Evolutionary conservation across 2,113 vertebrate species (phyloP).

Genomic region (Mormoops blainvillei): DNA sequence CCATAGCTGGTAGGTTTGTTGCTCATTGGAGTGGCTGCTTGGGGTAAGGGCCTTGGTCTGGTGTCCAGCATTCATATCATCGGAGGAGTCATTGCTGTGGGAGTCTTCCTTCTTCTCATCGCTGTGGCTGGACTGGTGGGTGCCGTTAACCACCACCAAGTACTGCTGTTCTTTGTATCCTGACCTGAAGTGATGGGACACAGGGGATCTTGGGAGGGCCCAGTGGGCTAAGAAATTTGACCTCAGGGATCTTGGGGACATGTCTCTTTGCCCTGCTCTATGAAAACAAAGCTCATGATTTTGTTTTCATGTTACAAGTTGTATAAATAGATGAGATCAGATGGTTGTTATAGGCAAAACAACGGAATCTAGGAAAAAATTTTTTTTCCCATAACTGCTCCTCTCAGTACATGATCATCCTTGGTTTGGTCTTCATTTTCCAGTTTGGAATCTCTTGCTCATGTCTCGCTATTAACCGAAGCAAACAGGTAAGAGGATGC

Average conservation of each 20-base stretch:
- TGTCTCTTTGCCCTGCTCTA: background rate
- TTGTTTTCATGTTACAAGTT: background rate
- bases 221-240: background rate
- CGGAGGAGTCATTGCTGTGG: slow-evolving; percentile 91
- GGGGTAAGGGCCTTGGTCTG: slow-evolving; percentile 90
- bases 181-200: slow-evolving; percentile 58
- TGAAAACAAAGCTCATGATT: background rate
- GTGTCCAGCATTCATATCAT: slow-evolving; percentile 94
- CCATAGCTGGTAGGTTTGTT: slow-evolving; percentile 90
- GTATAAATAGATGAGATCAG: background rate
- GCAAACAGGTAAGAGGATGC: slow-evolving; percentile 83
- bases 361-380: background rate
- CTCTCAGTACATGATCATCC: slow-evolving; percentile 92
- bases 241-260: background rate
- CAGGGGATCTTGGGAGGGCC: background rate
- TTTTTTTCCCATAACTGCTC: slow-evolving; percentile 74
- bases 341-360: background rate
- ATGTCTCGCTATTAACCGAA: slow-evolving; percentile 88
- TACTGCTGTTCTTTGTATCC: slow-evolving; percentile 97
- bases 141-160: slow-evolving; percentile 92
- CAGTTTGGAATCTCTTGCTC: slow-evolving; percentile 94
- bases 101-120: slow-evolving; percentile 92
- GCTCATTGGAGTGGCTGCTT: slow-evolving; percentile 92
- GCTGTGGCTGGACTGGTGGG: slow-evolving; percentile 90
- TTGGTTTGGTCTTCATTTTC: slow-evolving; percentile 92